These are phyloP conservation scores for Eupithecia insigniata DNA, from an alignment of 2,888 invertebrate genomes.

Conservation along the genomic window DNA sequence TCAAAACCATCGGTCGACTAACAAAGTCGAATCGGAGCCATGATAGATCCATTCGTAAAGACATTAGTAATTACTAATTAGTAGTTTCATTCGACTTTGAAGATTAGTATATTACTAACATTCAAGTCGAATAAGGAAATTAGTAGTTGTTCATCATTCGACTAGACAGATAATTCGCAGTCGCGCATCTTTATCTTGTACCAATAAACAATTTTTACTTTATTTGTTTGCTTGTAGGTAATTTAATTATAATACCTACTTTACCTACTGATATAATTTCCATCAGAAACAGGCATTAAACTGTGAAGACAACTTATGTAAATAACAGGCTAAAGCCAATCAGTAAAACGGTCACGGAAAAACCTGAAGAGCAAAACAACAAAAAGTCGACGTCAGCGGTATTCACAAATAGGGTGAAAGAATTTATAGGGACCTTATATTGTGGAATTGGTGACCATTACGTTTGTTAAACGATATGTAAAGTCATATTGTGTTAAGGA, in stretches of 20 bases:
- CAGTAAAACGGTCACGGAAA: constrained; percentile 13
- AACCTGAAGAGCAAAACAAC: constrained; percentile 5
- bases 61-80: no score
- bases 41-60: no score
- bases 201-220: no score
- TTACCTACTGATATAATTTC: background rate
- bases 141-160: no score
- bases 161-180: no score
- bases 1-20: no score
- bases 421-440: constrained; percentile 7
- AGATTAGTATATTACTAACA: no score
- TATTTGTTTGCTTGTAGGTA: background rate
- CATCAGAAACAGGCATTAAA: background rate
- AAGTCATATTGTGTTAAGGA: background rate
- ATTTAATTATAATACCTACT: background rate
- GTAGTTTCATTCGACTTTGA: no score
- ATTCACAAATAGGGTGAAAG: constrained; percentile 17
- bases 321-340: constrained; percentile 11
- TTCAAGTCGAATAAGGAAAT: no score
- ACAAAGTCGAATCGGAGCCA: no score
- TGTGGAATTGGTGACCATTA: constrained; percentile 4
- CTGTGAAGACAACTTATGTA: background rate
- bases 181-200: no score
- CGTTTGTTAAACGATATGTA: background rate
- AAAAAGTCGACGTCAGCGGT: background rate